Percentiles rank a stretch among this genome's conserved stretches.
These are phyloP conservation scores for Halcyon chelicuti DNA, from an alignment of 2,797 vertebrate species.

Conservation along the genomic window DNA sequence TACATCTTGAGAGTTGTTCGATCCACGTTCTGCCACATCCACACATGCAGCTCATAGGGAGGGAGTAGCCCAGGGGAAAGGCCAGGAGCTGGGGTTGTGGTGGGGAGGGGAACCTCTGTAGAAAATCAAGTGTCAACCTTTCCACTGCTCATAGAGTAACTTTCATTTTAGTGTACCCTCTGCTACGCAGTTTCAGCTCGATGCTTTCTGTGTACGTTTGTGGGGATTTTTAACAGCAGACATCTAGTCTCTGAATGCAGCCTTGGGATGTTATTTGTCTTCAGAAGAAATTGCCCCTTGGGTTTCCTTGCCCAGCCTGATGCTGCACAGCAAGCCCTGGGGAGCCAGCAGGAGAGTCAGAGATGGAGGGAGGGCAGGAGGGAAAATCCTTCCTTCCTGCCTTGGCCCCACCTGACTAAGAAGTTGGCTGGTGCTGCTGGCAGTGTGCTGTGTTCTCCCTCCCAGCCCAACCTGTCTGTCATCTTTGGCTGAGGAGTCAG, in stretches of 20 bases:
- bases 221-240: not conserved
- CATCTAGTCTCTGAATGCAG: not conserved
- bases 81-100: not conserved
- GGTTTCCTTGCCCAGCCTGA: not conserved
- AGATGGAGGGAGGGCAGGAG: not conserved
- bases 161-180: not conserved
- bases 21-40: not conserved
- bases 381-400: not conserved
- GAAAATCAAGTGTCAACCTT: not conserved
- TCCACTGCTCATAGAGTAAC: not conserved
- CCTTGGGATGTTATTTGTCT: not conserved
- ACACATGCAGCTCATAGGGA: not conserved
- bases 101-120: not conserved
- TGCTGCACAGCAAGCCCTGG: not conserved
- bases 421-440: not conserved
- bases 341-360: accelerated
- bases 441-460: not conserved
- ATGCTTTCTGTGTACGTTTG: accelerated
- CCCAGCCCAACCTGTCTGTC: not conserved
- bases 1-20: not conserved
- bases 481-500: not conserved
- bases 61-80: not conserved
- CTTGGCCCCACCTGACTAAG: not conserved
- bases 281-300: not conserved
- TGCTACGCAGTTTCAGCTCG: accelerated